Conservation (phyloP, 2,888 invertebrate species). For the Thera obeliscata region DNA sequence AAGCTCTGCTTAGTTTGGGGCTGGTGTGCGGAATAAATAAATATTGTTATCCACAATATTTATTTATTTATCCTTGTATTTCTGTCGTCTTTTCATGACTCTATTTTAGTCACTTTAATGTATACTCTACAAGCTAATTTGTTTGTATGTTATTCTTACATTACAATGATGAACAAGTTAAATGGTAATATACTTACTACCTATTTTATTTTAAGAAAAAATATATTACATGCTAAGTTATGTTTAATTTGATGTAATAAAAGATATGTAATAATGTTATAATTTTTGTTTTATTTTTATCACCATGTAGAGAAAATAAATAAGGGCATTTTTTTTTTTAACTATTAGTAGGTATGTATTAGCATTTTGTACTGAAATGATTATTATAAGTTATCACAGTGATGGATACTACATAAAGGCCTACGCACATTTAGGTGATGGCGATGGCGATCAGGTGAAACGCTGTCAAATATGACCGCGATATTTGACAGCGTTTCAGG, state of each 20-base stretch:
- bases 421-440: too few relatives aligned
- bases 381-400: constrained; percentile 51
- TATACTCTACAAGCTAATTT: constrained; percentile 4
- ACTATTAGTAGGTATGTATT: constrained; percentile 21
- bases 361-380: constrained; percentile 44
- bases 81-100: too few relatives aligned
- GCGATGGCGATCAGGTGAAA: too few relatives aligned
- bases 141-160: constrained; percentile 13
- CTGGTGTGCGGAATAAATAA: too few relatives aligned
- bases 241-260: constrained; percentile 73
- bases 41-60: too few relatives aligned
- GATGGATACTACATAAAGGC: constrained; percentile 25
- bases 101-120: background rate
- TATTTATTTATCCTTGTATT: too few relatives aligned
- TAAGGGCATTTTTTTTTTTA: background rate
- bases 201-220: constrained; percentile 51
- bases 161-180: constrained; percentile 62
- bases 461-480: too few relatives aligned
- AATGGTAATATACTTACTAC: constrained; percentile 43
- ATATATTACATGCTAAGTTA: constrained; percentile 60
- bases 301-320: constrained; percentile 10
- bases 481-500: too few relatives aligned
- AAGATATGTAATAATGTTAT: constrained; percentile 51
- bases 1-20: too few relatives aligned
- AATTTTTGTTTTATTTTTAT: constrained; percentile 31